Percentiles rank a stretch among this genome's conserved stretches.
Evolutionary conservation across 2,113 vertebrate species (phyloP).

Genomic region (Lampris incognitus): DNA sequence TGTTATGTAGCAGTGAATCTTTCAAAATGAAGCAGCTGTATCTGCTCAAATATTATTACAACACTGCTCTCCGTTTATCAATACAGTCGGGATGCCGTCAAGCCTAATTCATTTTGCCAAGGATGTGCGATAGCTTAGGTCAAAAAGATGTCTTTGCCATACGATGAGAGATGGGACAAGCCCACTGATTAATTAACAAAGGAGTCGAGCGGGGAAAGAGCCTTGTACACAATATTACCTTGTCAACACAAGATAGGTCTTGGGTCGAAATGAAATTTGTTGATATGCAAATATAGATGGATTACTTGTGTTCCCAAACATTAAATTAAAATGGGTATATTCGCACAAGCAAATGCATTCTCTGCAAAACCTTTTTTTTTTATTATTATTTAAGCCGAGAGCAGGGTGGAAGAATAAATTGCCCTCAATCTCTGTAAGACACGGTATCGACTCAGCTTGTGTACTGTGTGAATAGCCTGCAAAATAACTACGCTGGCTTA

Average conservation of each 20-base stretch:
- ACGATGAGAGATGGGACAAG: constrained; percentile 64
- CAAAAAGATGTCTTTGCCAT: constrained; percentile 29
- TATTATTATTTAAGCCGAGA: constrained; percentile 43
- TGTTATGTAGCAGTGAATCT: constrained; percentile 19
- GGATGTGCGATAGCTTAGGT: constrained; percentile 40
- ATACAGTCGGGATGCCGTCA: constrained; percentile 56
- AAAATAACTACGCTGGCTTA: constrained; percentile 58
- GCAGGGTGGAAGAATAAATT: constrained; percentile 69
- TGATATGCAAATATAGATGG: constrained; percentile 73
- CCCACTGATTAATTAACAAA: constrained; percentile 70
- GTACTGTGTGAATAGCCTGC: constrained; percentile 40
- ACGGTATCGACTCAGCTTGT: constrained; percentile 23
- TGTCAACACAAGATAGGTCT: constrained; percentile 57
- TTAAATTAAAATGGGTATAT: constrained; percentile 69
- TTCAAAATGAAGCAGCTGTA: constrained; percentile 11
- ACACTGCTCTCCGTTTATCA: constrained; percentile 52
- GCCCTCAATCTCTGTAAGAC: constrained; percentile 52
- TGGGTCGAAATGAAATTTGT: constrained; percentile 73
- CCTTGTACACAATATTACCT: constrained; percentile 63
- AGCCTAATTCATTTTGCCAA: constrained; percentile 53
- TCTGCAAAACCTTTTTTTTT: constrained; percentile 30
- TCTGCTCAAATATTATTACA: constrained; percentile 62
- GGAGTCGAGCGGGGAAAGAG: constrained; percentile 50
- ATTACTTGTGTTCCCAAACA: constrained; percentile 63
- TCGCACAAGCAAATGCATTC: constrained; percentile 48